phyloP scores from a whole-genome alignment of 1,140 invertebrate species.

The Octopus bimaculoides region DNA sequence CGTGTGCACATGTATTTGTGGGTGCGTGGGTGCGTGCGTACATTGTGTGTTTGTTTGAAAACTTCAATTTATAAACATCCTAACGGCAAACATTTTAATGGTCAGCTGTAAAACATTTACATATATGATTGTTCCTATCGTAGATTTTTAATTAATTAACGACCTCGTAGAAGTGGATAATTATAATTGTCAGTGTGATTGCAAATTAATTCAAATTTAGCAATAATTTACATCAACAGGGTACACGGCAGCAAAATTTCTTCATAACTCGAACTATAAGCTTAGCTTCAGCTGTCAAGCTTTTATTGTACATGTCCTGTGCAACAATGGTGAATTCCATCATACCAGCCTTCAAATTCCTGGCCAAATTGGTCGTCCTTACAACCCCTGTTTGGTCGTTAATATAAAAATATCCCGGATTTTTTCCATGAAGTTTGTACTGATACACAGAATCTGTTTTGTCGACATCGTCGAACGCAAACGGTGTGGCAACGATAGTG shows the following conservation, averaged over 20 bases:
- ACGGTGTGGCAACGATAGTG: slow-evolving; percentile 21
- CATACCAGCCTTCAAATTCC: slow-evolving; percentile 7
- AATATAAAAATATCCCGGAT: slow-evolving; percentile 16
- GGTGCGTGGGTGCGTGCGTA: no score
- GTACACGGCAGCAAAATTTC: not conserved
- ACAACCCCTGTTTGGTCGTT: slow-evolving; percentile 16
- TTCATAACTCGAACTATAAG: slow-evolving; percentile 12
- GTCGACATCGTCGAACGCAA: slow-evolving; percentile 23
- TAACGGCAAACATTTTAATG: no score
- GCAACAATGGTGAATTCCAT: slow-evolving; percentile 18
- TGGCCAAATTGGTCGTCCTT: slow-evolving; percentile 12
- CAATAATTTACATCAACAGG: slow-evolving; percentile 1
- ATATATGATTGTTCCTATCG: no score
- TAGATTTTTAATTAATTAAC: no score
- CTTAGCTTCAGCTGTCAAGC: slow-evolving; percentile 16
- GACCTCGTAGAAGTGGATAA: slow-evolving; percentile 17
- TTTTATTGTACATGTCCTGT: slow-evolving; percentile 15
- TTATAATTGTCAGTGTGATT: not conserved
- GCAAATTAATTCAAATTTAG: not conserved
- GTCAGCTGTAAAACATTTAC: no score
- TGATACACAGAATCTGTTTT: slow-evolving; percentile 18
- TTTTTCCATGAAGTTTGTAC: slow-evolving; percentile 12
- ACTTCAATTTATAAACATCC: no score
- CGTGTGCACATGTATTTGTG: no score
- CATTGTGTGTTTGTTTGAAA: no score